Conservation (phyloP, 92 coral and sea anemone genomes). For the Muricea muricata region DNA sequence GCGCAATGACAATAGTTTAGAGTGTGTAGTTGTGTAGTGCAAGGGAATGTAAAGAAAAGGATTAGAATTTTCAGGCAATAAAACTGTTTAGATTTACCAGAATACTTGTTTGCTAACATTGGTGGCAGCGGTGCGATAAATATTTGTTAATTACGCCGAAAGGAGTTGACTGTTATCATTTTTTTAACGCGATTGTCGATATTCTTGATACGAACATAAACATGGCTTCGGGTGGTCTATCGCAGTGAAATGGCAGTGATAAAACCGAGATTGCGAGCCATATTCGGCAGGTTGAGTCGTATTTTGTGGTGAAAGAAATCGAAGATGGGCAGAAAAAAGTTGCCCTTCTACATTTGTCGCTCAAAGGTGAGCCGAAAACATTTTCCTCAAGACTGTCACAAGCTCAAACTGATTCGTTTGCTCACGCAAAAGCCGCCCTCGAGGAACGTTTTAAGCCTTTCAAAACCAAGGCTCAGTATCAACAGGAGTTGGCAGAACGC, state of each 20-base stretch:
- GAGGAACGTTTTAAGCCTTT: neutral
- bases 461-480: neutral
- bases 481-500: neutral
- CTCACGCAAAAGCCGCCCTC: neutral
- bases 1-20: too few relatives aligned
- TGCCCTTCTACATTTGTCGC: neutral
- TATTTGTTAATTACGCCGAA: too few relatives aligned
- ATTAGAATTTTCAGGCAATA: too few relatives aligned
- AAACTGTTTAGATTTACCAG: too few relatives aligned
- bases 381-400: neutral
- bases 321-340: neutral
- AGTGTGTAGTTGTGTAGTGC: too few relatives aligned
- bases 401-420: neutral
- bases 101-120: too few relatives aligned
- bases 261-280: neutral
- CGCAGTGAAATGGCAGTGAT: neutral
- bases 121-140: too few relatives aligned
- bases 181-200: too few relatives aligned
- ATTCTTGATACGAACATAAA: too few relatives aligned
- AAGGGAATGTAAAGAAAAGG: too few relatives aligned
- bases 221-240: slow-evolving; percentile 7
- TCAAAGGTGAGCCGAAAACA: slow-evolving; percentile 4
- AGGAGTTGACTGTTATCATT: too few relatives aligned
- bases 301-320: neutral
- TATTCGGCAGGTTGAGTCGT: neutral